Evolutionary conservation across 2,113 vertebrate species (phyloP), one percentile per base, ranked within the genome.

Genomic region (Pachyramphus minor): DNA sequence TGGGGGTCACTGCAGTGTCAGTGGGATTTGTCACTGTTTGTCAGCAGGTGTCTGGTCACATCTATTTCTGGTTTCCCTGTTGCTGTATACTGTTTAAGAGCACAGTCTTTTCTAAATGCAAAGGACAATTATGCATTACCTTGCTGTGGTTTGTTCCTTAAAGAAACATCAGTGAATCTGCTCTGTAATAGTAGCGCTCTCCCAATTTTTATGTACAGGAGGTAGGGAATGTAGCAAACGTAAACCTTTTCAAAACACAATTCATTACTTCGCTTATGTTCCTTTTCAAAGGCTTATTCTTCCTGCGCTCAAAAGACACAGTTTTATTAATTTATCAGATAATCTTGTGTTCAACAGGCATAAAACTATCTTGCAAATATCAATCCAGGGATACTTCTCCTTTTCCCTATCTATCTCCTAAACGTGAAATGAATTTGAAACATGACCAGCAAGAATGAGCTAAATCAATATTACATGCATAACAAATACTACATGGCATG

Each of bases 11-110:
- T 89, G 96, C 95, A 44, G 97, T 98, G 98, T 98, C 98, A 98
- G 97, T 97, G 95, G 96, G 98, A 98, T 98, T 98, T 98, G 97
- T 99, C 98, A 98, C 97, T 93, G 92, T 95, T 98, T 97, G 98
- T 98, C 99, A 98, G 98, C 99, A 99, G 99, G 98, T 99, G 99
- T 98, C 98, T 98, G 95, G 93, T 96, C 92, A 97, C 94, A 86
- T 98, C 99, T 99, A 99, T 99, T 99, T 98, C 98, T 98, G 98
- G 98, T 97, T 97, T 98, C 98, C 97, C 98, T 98, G 93, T 97
- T 98, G 98, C 93, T 97, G 97, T 96, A 94, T 96, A 98, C 97
- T 98, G 97, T 98, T 98, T 95, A 96, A 98, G 97, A 96, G 56
- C 47, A 19, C 17, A 13, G 24, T 93, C 63, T 90, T 73, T 90